Conservation (phyloP, 2,888 invertebrate genomes). For the Vesta saturnalis region DNA sequence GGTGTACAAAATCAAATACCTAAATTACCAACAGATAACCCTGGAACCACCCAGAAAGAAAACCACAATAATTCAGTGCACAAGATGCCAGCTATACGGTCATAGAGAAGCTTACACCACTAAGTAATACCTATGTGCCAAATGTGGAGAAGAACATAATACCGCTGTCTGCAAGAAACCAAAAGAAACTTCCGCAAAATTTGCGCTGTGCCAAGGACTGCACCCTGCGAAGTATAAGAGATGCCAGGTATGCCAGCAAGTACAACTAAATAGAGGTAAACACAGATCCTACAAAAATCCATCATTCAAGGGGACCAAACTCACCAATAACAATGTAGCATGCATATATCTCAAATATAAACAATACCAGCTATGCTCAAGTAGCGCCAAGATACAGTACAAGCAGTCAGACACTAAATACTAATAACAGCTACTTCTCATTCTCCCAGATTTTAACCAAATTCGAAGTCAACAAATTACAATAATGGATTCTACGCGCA, state of each 20-base stretch:
- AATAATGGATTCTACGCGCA: constrained; percentile 34
- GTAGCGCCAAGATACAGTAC: neutral
- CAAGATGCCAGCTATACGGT: constrained; percentile 24
- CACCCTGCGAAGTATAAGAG: constrained; percentile 30
- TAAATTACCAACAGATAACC: neutral
- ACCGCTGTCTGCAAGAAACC: too few species aligned
- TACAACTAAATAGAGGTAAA: constrained; percentile 9
- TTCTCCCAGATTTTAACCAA: constrained; percentile 6
- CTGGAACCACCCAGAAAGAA: constrained; percentile 4
- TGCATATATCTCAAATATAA: neutral
- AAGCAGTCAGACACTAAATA: neutral
- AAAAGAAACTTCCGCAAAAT: constrained; percentile 13
- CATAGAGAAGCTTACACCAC: constrained; percentile 31
- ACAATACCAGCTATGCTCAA: constrained; percentile 6
- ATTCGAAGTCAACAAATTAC: constrained; percentile 10
- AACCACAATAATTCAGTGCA: constrained; percentile 26
- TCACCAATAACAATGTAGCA: neutral
- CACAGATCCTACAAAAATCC: neutral
- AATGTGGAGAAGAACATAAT: constrained; percentile 38
- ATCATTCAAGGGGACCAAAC: constrained; percentile 13
- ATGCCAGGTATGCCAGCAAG: too few species aligned
- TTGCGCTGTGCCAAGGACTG: constrained; percentile 5
- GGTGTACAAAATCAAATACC: too few species aligned
- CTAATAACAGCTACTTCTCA: neutral
- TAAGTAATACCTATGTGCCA: constrained; percentile 36